These are phyloP conservation scores for human (Homo sapiens) DNA, from an alignment of 2,113 vertebrate genomes.

Conservation along the genomic window DNA sequence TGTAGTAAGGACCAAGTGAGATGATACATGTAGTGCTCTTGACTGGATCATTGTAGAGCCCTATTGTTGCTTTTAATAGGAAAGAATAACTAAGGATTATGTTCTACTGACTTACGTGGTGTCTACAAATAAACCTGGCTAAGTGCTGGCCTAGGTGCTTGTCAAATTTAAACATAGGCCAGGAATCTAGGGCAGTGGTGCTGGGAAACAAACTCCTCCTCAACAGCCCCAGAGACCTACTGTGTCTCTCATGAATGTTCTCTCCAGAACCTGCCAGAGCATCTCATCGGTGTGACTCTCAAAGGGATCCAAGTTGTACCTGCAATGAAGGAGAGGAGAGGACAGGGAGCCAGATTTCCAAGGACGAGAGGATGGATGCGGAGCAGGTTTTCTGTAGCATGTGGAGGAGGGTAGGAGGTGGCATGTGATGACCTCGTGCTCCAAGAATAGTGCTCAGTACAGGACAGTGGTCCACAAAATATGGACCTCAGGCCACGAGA, in stretches of 20 bases:
- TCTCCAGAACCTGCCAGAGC: slow-evolving; percentile 87
- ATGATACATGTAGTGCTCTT: neutral
- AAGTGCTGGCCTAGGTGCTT: neutral
- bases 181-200: no score
- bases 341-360: neutral
- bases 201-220: accelerated
- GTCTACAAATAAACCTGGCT: neutral
- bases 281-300: slow-evolving; percentile 81
- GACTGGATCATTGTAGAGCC: neutral
- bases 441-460: neutral
- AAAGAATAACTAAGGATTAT: neutral
- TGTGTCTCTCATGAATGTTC: slow-evolving; percentile 86
- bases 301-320: slow-evolving; percentile 88
- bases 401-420: neutral
- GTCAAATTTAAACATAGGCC: neutral
- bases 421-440: accelerated
- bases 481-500: neutral
- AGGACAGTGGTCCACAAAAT: accelerated
- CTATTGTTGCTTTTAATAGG: neutral
- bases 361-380: neutral
- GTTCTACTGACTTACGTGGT: neutral
- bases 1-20: neutral
- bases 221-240: slow-evolving; percentile 71
- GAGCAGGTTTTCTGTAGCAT: neutral
- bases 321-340: slow-evolving; percentile 59